Conservation (phyloP, 2,797 vertebrate species). For the Anisognathus igniventris region DNA sequence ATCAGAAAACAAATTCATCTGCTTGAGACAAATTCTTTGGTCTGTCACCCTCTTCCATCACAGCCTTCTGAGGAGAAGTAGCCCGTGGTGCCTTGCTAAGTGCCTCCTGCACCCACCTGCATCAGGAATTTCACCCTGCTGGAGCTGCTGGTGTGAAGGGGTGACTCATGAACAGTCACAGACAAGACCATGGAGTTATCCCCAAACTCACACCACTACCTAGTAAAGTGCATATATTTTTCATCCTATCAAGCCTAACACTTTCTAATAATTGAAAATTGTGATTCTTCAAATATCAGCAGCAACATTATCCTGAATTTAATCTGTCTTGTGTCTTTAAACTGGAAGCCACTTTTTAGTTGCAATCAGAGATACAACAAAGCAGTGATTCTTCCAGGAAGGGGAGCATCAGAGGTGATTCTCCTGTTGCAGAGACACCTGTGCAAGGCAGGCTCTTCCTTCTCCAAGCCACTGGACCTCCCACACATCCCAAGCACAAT, state of each 20-base stretch:
- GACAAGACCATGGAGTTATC: not conserved
- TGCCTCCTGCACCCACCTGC: not conserved
- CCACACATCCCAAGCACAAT: not conserved
- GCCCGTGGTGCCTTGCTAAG: not conserved
- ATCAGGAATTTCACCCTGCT: not conserved
- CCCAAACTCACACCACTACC: not conserved
- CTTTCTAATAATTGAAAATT: no score
- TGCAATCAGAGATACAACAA: fast-evolving
- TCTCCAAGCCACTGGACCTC: not conserved
- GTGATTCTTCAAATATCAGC: not conserved
- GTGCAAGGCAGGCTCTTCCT: not conserved
- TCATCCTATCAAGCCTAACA: no score
- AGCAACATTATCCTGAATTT: not conserved
- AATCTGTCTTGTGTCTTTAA: not conserved
- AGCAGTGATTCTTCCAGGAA: not conserved
- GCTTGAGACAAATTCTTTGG: not conserved
- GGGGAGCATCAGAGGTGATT: not conserved
- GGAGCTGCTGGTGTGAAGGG: not conserved
- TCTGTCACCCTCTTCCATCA: not conserved
- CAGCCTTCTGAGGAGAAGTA: not conserved
- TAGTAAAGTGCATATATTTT: no score
- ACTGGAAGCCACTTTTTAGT: not conserved
- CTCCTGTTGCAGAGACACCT: not conserved
- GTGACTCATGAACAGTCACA: not conserved
- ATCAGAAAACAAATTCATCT: not conserved